Conservation (phyloP, 2,113 vertebrate species). For the Ceyx margarethae region DNA sequence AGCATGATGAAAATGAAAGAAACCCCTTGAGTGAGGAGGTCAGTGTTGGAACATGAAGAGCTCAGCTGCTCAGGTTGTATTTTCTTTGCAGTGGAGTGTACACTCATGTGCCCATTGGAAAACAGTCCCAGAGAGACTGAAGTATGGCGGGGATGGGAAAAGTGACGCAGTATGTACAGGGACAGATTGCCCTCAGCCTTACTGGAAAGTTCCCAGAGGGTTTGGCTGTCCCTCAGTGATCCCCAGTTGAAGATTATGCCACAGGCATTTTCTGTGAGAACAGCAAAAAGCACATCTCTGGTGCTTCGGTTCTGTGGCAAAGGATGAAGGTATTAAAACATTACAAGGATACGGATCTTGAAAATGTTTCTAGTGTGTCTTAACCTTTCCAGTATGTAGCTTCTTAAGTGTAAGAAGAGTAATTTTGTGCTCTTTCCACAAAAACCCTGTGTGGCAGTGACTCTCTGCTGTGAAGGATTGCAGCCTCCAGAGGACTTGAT, state of each 20-base stretch:
- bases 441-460: background rate
- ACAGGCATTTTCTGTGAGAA: background rate
- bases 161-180: background rate
- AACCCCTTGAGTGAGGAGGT: background rate
- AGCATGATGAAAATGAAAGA: background rate
- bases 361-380: background rate
- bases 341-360: background rate
- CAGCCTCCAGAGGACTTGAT: background rate
- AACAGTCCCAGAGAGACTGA: fast-evolving
- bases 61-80: background rate
- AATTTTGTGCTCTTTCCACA: slow-evolving; percentile 1
- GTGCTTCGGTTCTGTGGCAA: background rate
- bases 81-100: background rate
- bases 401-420: background rate
- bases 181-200: background rate
- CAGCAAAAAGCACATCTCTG: background rate
- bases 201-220: background rate
- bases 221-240: background rate
- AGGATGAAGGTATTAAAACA: background rate
- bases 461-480: background rate
- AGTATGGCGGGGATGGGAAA: background rate
- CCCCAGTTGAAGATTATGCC: background rate
- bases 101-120: background rate
- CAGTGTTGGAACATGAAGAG: background rate
- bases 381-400: background rate